These are phyloP conservation scores for Apodemia mormo DNA, from an alignment of 2,888 invertebrate species.

Conservation along the genomic window DNA sequence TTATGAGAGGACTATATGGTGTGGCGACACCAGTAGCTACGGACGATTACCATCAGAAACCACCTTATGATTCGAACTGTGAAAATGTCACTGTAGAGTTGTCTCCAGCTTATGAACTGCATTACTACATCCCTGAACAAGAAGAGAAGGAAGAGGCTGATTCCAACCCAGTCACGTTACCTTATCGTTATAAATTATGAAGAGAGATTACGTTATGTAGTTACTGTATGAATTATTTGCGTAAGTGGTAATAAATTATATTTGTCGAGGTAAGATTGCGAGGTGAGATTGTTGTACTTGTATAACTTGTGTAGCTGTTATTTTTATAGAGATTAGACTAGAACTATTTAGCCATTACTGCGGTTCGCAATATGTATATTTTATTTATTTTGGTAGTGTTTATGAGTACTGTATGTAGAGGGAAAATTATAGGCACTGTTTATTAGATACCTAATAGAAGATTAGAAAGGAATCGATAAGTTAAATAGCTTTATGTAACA, in stretches of 20 bases:
- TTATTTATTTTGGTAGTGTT: neutral
- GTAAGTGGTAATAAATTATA: constrained; percentile 16
- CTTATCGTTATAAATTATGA: constrained; percentile 50
- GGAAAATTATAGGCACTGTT: neutral
- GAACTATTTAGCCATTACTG: neutral
- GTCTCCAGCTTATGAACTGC: constrained; percentile 69
- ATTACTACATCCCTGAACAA: constrained; percentile 71
- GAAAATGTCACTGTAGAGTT: constrained; percentile 60
- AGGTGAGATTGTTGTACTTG: neutral
- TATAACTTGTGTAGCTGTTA: neutral
- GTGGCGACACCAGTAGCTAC: constrained; percentile 27
- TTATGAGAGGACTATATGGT: constrained; percentile 52
- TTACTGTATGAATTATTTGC: constrained; percentile 17
- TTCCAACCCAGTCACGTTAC: constrained; percentile 40
- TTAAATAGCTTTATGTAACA: neutral
- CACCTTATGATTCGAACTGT: constrained; percentile 52
- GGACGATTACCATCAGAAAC: constrained; percentile 29
- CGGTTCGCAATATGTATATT: neutral
- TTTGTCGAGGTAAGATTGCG: neutral
- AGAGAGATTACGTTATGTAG: neutral
- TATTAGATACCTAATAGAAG: neutral
- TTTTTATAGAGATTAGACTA: neutral
- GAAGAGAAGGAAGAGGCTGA: constrained; percentile 57
- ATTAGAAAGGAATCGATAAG: too few species aligned
- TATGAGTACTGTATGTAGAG: neutral